Conservation (phyloP, 1,140 invertebrate species). For the Stratiolaelaps scimitus region DNA sequence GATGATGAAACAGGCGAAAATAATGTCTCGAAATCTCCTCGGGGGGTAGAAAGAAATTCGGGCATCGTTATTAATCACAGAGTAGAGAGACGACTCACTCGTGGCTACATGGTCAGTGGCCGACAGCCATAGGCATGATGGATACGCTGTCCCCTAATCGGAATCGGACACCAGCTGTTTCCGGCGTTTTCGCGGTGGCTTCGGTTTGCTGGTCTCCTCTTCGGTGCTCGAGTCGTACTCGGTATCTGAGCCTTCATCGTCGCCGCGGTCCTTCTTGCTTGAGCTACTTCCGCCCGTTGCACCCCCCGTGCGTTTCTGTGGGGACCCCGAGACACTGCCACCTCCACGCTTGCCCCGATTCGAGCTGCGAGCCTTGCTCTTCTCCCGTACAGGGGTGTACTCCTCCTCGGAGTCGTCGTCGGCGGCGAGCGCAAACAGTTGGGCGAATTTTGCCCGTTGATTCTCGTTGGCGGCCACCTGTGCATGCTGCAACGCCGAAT, state of each 20-base stretch:
- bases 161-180: conserved; percentile 25
- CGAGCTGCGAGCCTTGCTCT: conserved; percentile 16
- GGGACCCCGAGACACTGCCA: neutral
- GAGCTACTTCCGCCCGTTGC: neutral
- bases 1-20: too few relatives aligned
- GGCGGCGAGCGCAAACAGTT: conserved; percentile 9
- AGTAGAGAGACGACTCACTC: too few relatives aligned
- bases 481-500: conserved; percentile 18
- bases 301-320: neutral
- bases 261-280: neutral
- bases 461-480: conserved; percentile 3
- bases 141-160: neutral
- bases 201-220: conserved; percentile 25
- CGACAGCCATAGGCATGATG: too few relatives aligned
- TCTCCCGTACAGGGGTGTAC: neutral
- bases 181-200: conserved; percentile 6
- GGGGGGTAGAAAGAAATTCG: too few relatives aligned
- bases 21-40: too few relatives aligned
- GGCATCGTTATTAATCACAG: too few relatives aligned
- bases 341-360: conserved; percentile 19
- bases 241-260: conserved; percentile 13
- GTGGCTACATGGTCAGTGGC: too few relatives aligned
- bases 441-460: conserved; percentile 18
- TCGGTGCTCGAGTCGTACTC: conserved; percentile 26
- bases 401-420: conserved; percentile 23